Percentiles rank a stretch among this genome's conserved stretches.
These are phyloP conservation scores for Passer domesticus DNA, from an alignment of 2,113 vertebrate species.

Conservation along the genomic window DNA sequence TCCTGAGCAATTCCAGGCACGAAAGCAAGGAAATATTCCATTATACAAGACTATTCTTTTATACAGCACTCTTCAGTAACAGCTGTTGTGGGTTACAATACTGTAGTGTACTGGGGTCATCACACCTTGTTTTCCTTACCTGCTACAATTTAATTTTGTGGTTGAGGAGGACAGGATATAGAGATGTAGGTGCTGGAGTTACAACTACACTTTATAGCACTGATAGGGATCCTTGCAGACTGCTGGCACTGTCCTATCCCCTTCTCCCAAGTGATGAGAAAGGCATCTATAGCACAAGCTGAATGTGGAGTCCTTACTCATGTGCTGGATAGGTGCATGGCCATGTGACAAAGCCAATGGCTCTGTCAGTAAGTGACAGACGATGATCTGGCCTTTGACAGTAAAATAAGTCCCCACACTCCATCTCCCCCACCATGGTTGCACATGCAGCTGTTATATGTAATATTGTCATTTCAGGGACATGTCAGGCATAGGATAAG, in stretches of 20 bases:
- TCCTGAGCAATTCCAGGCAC: background rate
- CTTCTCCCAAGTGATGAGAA: background rate
- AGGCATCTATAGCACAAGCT: background rate
- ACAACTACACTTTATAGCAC: background rate
- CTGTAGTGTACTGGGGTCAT: background rate
- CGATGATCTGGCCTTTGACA: background rate
- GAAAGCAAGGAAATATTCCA: background rate
- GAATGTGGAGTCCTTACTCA: background rate
- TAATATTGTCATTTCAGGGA: background rate
- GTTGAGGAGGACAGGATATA: background rate
- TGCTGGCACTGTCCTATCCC: background rate
- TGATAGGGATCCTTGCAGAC: background rate
- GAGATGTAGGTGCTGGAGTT: background rate
- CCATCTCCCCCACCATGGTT: too few species aligned
- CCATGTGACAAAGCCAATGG: background rate
- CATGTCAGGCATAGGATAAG: rapidly evolving
- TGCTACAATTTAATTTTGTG: background rate
- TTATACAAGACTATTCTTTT: background rate
- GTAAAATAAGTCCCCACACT: background rate
- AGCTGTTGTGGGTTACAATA: background rate
- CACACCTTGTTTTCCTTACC: background rate
- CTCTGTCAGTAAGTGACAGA: background rate
- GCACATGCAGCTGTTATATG: background rate
- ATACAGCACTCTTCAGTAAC: background rate
- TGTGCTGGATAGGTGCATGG: background rate